Conservation (phyloP, 2,113 vertebrate genomes). For the Trichomycterus rosablanca region DNA sequence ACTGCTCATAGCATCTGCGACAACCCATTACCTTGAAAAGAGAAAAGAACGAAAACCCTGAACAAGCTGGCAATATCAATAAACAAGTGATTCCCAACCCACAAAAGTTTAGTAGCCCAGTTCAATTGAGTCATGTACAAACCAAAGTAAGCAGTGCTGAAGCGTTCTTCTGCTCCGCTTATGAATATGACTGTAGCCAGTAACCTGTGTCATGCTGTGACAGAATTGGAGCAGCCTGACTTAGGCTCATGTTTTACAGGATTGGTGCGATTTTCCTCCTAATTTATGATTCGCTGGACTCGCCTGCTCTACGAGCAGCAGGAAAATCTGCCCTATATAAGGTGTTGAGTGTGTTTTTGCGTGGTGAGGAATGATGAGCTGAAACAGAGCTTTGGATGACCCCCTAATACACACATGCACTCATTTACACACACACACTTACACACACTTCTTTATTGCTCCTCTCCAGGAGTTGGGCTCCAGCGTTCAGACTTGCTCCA, state of each 20-base stretch:
- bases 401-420: constrained; percentile 11
- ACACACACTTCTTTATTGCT: constrained; percentile 13
- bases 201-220: constrained; percentile 44
- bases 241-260: constrained; percentile 51
- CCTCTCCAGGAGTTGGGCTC: background rate
- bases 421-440: constrained; percentile 5
- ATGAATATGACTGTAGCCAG: constrained; percentile 21
- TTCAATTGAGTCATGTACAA: too few relatives aligned
- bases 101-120: too few relatives aligned
- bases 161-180: constrained; percentile 7
- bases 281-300: constrained; percentile 63
- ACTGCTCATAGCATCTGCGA: too few relatives aligned
- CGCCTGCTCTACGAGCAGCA: constrained; percentile 53
- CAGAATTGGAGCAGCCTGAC: constrained; percentile 65
- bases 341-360: constrained; percentile 38
- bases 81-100: too few relatives aligned
- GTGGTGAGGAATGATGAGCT: constrained; percentile 32
- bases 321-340: constrained; percentile 62
- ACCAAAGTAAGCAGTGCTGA: background rate
- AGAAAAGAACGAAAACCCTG: too few relatives aligned
- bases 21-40: too few relatives aligned
- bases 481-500: background rate
- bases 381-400: constrained; percentile 39
- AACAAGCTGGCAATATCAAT: too few relatives aligned
- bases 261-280: constrained; percentile 48